Conservation (phyloP, 1,140 invertebrate genomes). For the Aphelinus certus region DNA sequence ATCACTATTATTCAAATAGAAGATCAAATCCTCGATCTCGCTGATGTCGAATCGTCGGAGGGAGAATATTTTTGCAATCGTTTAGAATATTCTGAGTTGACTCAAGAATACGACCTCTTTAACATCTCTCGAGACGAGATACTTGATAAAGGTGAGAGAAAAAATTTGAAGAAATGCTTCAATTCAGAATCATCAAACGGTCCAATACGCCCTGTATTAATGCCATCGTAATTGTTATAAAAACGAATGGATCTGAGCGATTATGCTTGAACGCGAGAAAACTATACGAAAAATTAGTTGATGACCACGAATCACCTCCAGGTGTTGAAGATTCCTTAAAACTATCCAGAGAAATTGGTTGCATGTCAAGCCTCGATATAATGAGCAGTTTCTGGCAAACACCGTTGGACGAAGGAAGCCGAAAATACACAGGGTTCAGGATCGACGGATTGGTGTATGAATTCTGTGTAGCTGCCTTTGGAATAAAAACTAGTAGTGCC, state of each 20-base stretch:
- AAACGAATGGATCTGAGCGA: slow-evolving; percentile 48
- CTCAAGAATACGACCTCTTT: too few species aligned
- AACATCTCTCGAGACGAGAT: too few species aligned
- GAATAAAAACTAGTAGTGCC: background rate
- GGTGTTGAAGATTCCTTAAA: background rate
- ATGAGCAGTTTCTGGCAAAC: background rate
- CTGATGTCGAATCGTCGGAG: too few species aligned
- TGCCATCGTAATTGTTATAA: slow-evolving; percentile 48
- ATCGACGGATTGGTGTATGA: background rate
- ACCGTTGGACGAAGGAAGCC: background rate
- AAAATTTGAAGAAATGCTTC: slow-evolving; percentile 40
- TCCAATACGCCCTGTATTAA: slow-evolving; percentile 50
- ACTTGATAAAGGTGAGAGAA: slow-evolving; percentile 23
- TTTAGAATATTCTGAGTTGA: too few species aligned
- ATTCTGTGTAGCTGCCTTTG: slow-evolving; percentile 22
- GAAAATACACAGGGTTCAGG: slow-evolving; percentile 1
- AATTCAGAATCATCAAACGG: slow-evolving; percentile 43
- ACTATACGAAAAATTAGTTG: slow-evolving; percentile 47
- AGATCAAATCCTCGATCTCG: too few species aligned
- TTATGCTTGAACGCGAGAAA: slow-evolving; percentile 53
- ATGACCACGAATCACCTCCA: slow-evolving; percentile 44
- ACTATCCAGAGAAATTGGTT: too few species aligned
- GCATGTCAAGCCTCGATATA: background rate
- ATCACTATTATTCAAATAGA: too few species aligned
- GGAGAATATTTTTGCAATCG: too few species aligned